These are phyloP conservation scores for Mus spicilegus DNA, from an alignment of 2,113 vertebrate species.

Conservation along the genomic window DNA sequence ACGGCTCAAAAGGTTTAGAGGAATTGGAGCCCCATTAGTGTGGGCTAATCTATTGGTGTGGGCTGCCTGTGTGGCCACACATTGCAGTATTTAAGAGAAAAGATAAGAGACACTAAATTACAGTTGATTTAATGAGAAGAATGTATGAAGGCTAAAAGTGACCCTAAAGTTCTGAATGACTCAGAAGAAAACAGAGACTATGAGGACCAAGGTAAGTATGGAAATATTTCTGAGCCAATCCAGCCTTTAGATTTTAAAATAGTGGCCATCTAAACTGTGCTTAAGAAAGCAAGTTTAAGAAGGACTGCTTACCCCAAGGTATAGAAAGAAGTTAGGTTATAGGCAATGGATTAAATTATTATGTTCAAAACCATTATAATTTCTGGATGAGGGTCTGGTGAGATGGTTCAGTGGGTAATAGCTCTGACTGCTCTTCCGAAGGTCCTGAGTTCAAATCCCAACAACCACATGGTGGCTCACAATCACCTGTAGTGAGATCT, in stretches of 20 bases:
- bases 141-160: not conserved
- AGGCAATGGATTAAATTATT: not conserved
- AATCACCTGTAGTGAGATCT: too few relatives aligned
- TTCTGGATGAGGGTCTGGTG: not conserved
- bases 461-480: too few relatives aligned
- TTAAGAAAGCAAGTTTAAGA: constrained; percentile 21
- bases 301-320: not conserved
- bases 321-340: not conserved
- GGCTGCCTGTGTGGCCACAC: not conserved
- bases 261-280: not conserved
- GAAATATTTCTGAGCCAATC: not conserved
- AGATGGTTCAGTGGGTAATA: too few relatives aligned
- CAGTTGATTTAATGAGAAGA: constrained; percentile 3
- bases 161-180: not conserved
- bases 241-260: not conserved
- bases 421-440: too few relatives aligned
- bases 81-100: not conserved
- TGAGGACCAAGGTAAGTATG: not conserved
- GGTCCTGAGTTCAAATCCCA: too few relatives aligned
- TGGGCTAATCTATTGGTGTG: not conserved
- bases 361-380: constrained; percentile 34
- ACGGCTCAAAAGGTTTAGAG: not conserved
- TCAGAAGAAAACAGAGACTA: not conserved
- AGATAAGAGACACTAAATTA: not conserved
- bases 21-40: not conserved